These are phyloP conservation scores for Drosophila sucinea DNA, from an alignment of 1,140 invertebrate genomes.

Conservation along the genomic window DNA sequence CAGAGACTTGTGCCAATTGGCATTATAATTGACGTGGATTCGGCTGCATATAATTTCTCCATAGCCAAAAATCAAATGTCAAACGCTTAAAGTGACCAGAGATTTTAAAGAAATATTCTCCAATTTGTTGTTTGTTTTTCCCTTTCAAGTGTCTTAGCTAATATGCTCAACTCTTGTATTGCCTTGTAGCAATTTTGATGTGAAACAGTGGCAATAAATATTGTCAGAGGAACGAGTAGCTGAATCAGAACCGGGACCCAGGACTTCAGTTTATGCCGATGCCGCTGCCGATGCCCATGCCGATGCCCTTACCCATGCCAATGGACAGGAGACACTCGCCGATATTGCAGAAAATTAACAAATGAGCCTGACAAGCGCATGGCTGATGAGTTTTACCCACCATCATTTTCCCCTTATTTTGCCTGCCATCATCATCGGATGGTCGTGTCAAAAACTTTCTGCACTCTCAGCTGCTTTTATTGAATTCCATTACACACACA, in stretches of 20 bases:
- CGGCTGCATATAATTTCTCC: constrained; percentile 5
- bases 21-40: constrained; percentile 19
- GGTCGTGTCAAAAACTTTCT: constrained; percentile 71
- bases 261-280: constrained; percentile 12
- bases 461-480: constrained; percentile 80
- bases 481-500: constrained; percentile 69
- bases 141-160: not conserved
- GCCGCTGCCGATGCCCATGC: not conserved
- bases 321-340: constrained; percentile 25
- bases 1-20: not conserved
- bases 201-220: constrained; percentile 58
- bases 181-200: constrained; percentile 5
- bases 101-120: too few relatives aligned
- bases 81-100: not conserved
- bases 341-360: constrained; percentile 75
- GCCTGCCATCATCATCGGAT: constrained; percentile 12
- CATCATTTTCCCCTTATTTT: not conserved
- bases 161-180: constrained; percentile 20
- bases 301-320: too few relatives aligned
- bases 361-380: constrained; percentile 68
- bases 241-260: not conserved
- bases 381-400: constrained; percentile 37
- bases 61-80: not conserved
- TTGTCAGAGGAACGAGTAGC: constrained; percentile 22
- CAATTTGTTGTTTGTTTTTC: not conserved